Base-by-base conservation (phyloP, 2,113 vertebrate genomes). In the Centropus unirufus region DNA sequence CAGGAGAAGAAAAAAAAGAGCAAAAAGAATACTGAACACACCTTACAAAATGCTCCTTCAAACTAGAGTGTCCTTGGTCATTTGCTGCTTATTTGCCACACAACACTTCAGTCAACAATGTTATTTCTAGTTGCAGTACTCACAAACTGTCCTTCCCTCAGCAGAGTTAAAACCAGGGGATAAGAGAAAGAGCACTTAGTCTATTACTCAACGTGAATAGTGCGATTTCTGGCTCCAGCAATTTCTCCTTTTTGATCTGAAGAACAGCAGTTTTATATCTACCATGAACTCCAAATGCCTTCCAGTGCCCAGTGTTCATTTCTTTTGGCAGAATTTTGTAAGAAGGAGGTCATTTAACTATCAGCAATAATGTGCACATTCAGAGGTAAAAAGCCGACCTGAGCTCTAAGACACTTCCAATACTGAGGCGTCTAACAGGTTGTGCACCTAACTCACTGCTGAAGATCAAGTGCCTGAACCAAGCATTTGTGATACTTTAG, bases 381-480 rank as follows among this genome's bases (percentile, higher is more conserved):
- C 93, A 96, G 70, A 87, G 66, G 67, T 57, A 89, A 87, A 82
- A 89, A 91, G 91, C 63, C 23, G 14, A 42, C 24, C 61, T 91
- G 46, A 91, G 66, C 83, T 83, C 76, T 68, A 75, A 61, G 75
- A 95, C 54, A 61, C 82, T 97, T 95, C 92, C 93, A 96, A 57
- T 51, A 91, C 69, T 70, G 89, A 92, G 44, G 52, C 92, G 93
- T 96, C 86, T 73, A 83, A 95, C 89, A 97, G 83, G 95, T 69
- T 94, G 94, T 72, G 82, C 89, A 96, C 91, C 90, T 96, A 97
- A 94, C 93, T 63, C 81, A 79, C 67, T 19, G 3, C 47, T 90
- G 67, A 93, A 97, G 96, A 96, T 95, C 91, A 95, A 95, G 96
- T 89, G 91, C 90, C 89, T 96, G 93, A 96, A 95, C 90, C 82